Conservation (phyloP, 2,888 invertebrate genomes). For the Stomorhina lunata region DNA sequence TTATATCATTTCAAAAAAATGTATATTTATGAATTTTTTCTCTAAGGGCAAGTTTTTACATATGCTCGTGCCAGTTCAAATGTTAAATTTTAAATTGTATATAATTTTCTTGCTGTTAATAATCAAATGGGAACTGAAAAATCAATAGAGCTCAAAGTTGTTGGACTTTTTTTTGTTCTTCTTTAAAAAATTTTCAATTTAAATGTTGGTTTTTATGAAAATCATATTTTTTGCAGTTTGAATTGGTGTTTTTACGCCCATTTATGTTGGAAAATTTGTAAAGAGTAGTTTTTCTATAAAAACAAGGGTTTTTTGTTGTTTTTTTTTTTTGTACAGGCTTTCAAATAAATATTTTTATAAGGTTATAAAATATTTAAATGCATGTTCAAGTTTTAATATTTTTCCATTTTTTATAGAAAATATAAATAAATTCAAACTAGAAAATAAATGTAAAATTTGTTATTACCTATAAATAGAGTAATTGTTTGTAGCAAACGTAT, state of each 20-base stretch:
- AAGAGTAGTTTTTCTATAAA: neutral
- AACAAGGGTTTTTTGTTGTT: neutral
- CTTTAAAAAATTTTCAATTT: slow-evolving; percentile 21
- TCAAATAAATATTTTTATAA: slow-evolving; percentile 2
- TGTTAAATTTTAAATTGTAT: slow-evolving; percentile 18
- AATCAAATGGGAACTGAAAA: slow-evolving; percentile 2
- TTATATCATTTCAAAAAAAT: slow-evolving; percentile 1
- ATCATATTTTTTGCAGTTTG: neutral
- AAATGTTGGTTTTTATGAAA: neutral
- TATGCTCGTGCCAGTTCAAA: neutral
- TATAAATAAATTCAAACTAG: too few relatives aligned
- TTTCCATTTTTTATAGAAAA: neutral
- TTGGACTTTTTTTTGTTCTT: too few relatives aligned
- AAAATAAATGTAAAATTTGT: too few relatives aligned
- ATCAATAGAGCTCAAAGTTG: neutral
- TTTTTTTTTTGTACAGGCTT: neutral
- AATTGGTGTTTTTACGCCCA: neutral
- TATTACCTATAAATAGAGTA: too few relatives aligned
- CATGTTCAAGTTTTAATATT: neutral
- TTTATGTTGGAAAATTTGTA: neutral
- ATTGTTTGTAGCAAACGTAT: too few relatives aligned
- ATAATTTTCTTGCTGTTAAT: slow-evolving; percentile 19
- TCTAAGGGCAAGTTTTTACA: too few relatives aligned
- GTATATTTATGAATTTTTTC: neutral
- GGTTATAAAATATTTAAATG: slow-evolving; percentile 47